Conservation (phyloP, 64 coral and sea anemone species). For the Actinia equina region DNA sequence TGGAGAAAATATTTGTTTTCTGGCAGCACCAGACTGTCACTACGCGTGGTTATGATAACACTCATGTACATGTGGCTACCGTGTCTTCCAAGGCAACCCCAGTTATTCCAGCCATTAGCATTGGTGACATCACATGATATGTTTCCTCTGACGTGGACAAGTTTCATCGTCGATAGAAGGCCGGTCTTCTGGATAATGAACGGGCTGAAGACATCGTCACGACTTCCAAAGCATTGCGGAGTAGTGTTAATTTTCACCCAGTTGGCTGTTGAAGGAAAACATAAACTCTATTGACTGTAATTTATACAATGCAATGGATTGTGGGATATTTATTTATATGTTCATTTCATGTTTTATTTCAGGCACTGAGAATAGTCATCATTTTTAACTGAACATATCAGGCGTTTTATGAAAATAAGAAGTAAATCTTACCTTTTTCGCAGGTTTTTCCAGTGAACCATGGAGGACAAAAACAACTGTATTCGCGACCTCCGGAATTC, state of each 20-base stretch:
- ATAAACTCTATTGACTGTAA: no score
- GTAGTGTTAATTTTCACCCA: constrained; percentile 10
- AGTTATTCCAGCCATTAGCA: background rate
- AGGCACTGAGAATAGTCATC: no score
- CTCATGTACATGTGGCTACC: background rate
- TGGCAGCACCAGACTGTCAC: background rate
- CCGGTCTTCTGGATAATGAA: background rate
- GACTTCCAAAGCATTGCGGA: constrained; percentile 15
- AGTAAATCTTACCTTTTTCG: background rate
- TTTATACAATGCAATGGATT: no score
- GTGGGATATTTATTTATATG: no score
- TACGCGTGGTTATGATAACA: background rate
- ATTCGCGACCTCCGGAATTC: background rate
- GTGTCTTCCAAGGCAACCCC: constrained; percentile 9
- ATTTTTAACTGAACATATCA: background rate
- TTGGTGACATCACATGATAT: background rate
- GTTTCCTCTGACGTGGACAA: constrained; percentile 5
- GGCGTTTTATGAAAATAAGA: background rate
- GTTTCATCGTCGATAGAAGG: background rate
- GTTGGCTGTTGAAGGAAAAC: background rate
- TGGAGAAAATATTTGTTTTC: background rate
- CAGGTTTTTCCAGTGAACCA: background rate
- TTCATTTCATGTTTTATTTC: no score
- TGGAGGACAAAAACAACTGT: background rate
- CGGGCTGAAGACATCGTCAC: background rate